Conservation (phyloP, 30 jellyfish, hydroid and myxozoan genomes). For the Cassiopea andromeda region DNA sequence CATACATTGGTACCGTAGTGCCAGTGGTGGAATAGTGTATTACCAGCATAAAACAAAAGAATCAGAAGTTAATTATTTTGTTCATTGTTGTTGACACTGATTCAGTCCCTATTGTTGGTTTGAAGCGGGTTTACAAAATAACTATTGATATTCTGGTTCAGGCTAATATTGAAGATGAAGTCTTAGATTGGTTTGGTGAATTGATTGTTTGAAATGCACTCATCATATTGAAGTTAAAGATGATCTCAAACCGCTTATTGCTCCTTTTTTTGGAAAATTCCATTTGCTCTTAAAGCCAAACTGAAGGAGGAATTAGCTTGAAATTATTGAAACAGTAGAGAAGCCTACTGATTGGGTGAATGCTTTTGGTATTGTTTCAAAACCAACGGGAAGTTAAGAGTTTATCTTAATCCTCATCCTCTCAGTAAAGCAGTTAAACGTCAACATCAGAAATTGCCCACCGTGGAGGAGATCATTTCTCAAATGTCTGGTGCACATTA, state of each 20-base stretch:
- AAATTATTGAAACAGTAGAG: conserved; percentile 55
- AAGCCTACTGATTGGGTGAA: conserved; percentile 86
- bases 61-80: background rate
- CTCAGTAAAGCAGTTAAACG: conserved; percentile 80
- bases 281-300: conserved; percentile 57
- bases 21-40: conserved; percentile 20
- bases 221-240: conserved; percentile 45
- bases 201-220: conserved; percentile 23
- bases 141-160: background rate
- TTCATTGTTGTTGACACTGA: conserved; percentile 26
- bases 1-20: background rate
- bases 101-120: conserved; percentile 27
- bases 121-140: background rate
- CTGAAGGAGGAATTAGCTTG: conserved; percentile 76
- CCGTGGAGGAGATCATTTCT: conserved; percentile 65
- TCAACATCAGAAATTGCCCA: conserved; percentile 73
- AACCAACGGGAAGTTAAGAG: conserved; percentile 80
- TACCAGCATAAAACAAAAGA: background rate
- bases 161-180: background rate
- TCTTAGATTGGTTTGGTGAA: conserved; percentile 59
- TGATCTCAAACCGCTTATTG: conserved; percentile 33
- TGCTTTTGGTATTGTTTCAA: conserved; percentile 58
- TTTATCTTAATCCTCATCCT: conserved; percentile 82
- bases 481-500: conserved; percentile 75
- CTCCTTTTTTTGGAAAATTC: conserved; percentile 59